Percentiles rank a stretch among this genome's conserved stretches.
phyloP scores from a whole-genome alignment of 2,113 vertebrate genomes.

The Microcebus tavaratra region DNA sequence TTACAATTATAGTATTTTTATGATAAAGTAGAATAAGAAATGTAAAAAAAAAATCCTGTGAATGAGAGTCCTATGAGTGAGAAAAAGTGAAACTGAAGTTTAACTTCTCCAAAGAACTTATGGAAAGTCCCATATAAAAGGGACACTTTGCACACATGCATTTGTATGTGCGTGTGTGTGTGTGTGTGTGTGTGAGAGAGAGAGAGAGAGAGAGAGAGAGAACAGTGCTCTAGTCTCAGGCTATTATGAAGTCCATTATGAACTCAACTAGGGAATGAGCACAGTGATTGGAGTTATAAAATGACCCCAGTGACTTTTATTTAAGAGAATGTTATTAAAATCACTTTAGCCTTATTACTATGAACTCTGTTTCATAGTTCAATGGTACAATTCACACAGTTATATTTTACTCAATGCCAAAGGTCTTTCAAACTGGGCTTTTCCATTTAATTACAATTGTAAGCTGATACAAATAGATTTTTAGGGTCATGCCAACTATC shows the following conservation, averaged over 20 bases:
- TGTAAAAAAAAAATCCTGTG: not conserved
- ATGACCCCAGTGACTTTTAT: not conserved
- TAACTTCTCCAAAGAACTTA: not conserved
- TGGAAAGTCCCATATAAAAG: not conserved
- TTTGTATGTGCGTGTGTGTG: too few relatives aligned
- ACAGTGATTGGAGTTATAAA: not conserved
- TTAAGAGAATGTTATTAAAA: constrained; percentile 23
- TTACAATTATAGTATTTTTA: not conserved
- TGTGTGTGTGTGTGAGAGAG: not conserved
- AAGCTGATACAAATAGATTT: not conserved
- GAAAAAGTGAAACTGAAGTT: not conserved
- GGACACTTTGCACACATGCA: too few relatives aligned
- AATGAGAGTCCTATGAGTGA: not conserved
- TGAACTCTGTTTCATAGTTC: not conserved
- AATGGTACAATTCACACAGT: not conserved
- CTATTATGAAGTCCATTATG: not conserved
- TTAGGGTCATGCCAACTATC: not conserved
- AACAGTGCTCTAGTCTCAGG: not conserved
- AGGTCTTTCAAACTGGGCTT: not conserved
- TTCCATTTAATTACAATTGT: not conserved
- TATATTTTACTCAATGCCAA: not conserved
- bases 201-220: not conserved
- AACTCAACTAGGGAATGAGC: not conserved
- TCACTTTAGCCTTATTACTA: not conserved
- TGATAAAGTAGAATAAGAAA: not conserved